Conservation (phyloP, 64 coral and sea anemone species). For the Pocillopora verrucosa region DNA sequence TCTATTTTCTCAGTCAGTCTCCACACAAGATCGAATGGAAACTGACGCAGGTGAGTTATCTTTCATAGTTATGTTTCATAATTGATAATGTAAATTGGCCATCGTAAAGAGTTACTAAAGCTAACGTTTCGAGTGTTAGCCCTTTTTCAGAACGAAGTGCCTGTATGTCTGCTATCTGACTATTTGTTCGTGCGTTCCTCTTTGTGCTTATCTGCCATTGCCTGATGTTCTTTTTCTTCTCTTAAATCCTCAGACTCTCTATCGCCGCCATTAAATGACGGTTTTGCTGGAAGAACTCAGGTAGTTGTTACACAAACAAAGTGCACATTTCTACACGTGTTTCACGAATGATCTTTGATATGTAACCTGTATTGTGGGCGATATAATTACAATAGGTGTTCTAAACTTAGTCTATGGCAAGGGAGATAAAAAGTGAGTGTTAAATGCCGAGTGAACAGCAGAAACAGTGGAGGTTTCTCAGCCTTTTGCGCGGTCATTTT, state of each 20-base stretch:
- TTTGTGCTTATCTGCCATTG: neutral
- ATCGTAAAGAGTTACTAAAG: neutral
- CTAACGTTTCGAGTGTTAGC: no score
- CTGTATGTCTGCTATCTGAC: neutral
- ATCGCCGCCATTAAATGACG: constrained; percentile 40
- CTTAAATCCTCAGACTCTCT: constrained; percentile 10
- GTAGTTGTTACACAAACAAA: neutral
- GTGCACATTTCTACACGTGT: no score
- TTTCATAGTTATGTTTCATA: neutral
- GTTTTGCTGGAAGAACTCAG: constrained; percentile 58
- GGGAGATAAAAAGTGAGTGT: no score
- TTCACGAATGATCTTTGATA: neutral
- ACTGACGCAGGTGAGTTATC: constrained; percentile 17
- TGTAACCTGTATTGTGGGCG: neutral
- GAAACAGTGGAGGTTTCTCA: no score
- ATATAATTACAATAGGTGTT: neutral
- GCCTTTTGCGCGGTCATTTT: no score
- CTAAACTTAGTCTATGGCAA: no score
- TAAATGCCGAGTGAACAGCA: no score
- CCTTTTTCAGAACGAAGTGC: no score
- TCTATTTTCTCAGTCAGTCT: constrained; percentile 10
- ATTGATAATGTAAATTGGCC: neutral
- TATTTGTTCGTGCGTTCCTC: neutral
- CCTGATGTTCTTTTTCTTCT: neutral
- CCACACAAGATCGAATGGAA: neutral